These are phyloP conservation scores for Brachypalpus laphriformis DNA, from an alignment of 2,888 invertebrate species.

Conservation along the genomic window DNA sequence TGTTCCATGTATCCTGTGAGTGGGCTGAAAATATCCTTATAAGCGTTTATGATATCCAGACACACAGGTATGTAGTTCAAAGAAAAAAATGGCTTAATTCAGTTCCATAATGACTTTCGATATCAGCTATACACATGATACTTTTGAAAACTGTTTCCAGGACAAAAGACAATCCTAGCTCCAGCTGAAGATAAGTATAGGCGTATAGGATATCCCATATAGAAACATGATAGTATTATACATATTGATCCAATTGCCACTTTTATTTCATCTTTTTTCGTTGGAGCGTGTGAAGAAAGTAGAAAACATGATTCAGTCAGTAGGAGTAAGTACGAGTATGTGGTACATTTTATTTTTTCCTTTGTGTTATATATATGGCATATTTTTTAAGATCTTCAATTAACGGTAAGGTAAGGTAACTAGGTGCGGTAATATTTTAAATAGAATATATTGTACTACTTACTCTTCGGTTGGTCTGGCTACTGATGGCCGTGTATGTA, in stretches of 20 bases:
- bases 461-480: too few relatives aligned
- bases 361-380: too few relatives aligned
- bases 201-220: background rate
- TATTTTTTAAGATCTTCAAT: too few relatives aligned
- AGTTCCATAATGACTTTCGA: constrained; percentile 27
- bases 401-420: too few relatives aligned
- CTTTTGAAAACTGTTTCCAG: constrained; percentile 33
- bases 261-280: constrained; percentile 4
- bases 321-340: background rate
- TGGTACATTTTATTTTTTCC: background rate
- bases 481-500: too few relatives aligned
- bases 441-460: too few relatives aligned
- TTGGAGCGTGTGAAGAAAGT: constrained; percentile 3
- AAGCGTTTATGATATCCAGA: constrained; percentile 14
- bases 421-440: too few relatives aligned
- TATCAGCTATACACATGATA: constrained; percentile 33
- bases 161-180: constrained; percentile 15
- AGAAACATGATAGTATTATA: constrained; percentile 6
- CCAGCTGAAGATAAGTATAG: background rate
- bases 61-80: constrained; percentile 14
- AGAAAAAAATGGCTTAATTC: constrained; percentile 29
- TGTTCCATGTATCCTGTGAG: background rate
- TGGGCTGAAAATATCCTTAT: constrained; percentile 2
- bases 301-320: background rate
- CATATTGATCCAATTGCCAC: constrained; percentile 38